Evolutionary conservation across 2,888 invertebrate species (phyloP).

Genomic region (Melanchra persicariae): DNA sequence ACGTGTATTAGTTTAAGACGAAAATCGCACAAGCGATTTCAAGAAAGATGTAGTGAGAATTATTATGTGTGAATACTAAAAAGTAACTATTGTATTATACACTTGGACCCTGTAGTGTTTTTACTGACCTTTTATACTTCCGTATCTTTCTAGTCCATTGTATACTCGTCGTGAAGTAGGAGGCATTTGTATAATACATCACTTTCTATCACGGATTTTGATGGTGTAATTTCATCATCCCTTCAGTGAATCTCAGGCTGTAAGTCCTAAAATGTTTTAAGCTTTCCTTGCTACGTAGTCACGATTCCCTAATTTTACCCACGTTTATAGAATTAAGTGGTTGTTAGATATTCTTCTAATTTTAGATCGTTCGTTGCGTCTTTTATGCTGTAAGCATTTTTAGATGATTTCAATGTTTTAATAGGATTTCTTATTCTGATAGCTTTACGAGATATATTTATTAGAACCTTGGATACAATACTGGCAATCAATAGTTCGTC

Average conservation of each 20-base stretch:
- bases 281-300: slow-evolving; percentile 42
- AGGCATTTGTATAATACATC: slow-evolving; percentile 48
- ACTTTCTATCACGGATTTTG: slow-evolving; percentile 35
- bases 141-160: slow-evolving; percentile 76
- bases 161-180: slow-evolving; percentile 63
- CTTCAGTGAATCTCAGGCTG: slow-evolving; percentile 48
- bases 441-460: slow-evolving; percentile 30
- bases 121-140: slow-evolving; percentile 89
- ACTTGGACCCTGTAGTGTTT: slow-evolving; percentile 86
- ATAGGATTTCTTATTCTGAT: slow-evolving; percentile 27
- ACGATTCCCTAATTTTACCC: slow-evolving; percentile 43
- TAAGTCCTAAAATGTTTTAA: slow-evolving; percentile 44
- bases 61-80: slow-evolving; percentile 73
- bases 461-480: slow-evolving; percentile 24
- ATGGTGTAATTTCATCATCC: slow-evolving; percentile 26
- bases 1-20: slow-evolving; percentile 53
- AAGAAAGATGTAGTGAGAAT: slow-evolving; percentile 88
- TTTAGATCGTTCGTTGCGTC: slow-evolving; percentile 55
- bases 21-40: slow-evolving; percentile 74
- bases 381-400: slow-evolving; percentile 55
- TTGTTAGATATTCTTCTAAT: slow-evolving; percentile 62
- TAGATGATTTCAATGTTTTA: slow-evolving; percentile 42
- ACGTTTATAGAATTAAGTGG: slow-evolving; percentile 54
- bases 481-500: slow-evolving; percentile 33
- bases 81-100: slow-evolving; percentile 80